Percentiles rank a stretch among this genome's conserved stretches.
Conservation (phyloP, 2,113 vertebrate species). For the Vidua macroura region DNA sequence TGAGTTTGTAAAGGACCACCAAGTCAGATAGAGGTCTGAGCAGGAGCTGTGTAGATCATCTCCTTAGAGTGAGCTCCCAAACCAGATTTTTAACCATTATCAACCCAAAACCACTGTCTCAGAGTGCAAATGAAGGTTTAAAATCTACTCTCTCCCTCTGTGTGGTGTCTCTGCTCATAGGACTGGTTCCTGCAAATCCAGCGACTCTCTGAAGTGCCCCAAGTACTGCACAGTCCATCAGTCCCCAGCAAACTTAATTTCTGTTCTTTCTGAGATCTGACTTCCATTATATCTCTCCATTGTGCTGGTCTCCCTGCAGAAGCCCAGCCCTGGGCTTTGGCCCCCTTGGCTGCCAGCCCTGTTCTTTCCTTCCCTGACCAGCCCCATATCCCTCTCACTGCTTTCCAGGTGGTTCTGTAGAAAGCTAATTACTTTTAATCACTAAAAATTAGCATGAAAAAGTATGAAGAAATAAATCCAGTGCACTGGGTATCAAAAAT, state of each 20-base stretch:
- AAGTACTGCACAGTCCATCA: accelerated
- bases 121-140: neutral
- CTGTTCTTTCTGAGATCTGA: neutral
- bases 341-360: neutral
- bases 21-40: neutral
- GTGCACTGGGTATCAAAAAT: neutral
- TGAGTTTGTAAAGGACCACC: neutral
- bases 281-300: neutral
- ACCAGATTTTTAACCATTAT: neutral
- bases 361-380: neutral
- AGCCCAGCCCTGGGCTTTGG: neutral
- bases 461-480: neutral
- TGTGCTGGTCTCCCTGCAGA: neutral
- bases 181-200: neutral
- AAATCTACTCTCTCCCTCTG: neutral
- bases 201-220: neutral
- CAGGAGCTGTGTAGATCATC: neutral
- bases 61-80: neutral
- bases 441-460: neutral
- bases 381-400: neutral
- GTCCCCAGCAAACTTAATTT: neutral
- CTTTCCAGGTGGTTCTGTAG: neutral
- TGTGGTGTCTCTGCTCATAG: neutral
- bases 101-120: neutral
- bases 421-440: neutral